phyloP scores from a whole-genome alignment of 2,888 invertebrate genomes.

The Zhuqinia jingwanae region DNA sequence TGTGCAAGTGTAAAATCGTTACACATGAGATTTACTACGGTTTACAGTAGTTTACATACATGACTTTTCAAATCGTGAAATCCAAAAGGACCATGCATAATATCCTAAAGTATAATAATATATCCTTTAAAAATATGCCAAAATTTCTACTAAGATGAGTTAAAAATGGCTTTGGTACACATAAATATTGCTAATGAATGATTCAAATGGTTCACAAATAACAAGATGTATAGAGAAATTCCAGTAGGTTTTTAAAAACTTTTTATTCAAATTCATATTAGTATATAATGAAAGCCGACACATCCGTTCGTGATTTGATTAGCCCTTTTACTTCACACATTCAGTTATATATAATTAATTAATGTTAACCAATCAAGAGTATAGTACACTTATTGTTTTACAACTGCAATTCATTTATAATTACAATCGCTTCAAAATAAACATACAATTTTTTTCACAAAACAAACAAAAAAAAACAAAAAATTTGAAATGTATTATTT shows the following conservation, averaged over 20 bases:
- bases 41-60: too few species aligned
- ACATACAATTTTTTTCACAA: constrained; percentile 28
- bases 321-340: constrained; percentile 53
- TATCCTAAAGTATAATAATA: too few species aligned
- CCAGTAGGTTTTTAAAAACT: constrained; percentile 59
- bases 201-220: too few species aligned
- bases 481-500: constrained; percentile 16
- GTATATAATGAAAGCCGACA: constrained; percentile 71
- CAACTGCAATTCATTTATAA: constrained; percentile 6
- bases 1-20: too few species aligned
- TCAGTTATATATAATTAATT: constrained; percentile 32
- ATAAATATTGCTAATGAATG: too few species aligned
- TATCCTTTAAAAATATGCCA: too few species aligned
- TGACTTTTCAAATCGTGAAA: too few species aligned
- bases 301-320: constrained; percentile 56
- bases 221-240: too few species aligned
- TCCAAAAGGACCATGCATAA: too few species aligned
- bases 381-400: constrained; percentile 29
- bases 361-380: constrained; percentile 20
- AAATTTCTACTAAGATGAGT: too few species aligned
- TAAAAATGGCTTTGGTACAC: too few species aligned
- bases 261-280: constrained; percentile 71
- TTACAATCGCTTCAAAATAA: background rate
- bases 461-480: background rate
- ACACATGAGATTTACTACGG: too few species aligned